A percentile compares a stretch with the other conserved stretches of the same genome.
These are phyloP conservation scores for Pseudochirops cupreus DNA, from an alignment of 2,797 vertebrate species.

Conservation along the genomic window DNA sequence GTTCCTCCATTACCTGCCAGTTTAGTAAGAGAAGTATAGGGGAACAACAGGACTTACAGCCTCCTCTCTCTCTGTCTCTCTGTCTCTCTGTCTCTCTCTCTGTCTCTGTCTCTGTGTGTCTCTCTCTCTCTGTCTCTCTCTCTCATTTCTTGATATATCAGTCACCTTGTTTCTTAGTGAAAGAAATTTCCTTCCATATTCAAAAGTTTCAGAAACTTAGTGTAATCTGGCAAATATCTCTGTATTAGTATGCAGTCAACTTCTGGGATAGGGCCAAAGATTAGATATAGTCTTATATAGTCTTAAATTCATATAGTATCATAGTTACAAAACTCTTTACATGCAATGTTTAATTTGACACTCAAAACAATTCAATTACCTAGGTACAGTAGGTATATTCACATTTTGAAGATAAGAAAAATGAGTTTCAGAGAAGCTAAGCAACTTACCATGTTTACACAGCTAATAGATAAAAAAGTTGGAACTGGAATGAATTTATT, in stretches of 20 bases:
- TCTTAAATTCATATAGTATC: not conserved
- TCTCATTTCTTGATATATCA: not conserved
- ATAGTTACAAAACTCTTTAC: not conserved
- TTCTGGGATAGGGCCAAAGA: not conserved
- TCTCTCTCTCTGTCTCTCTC: too few relatives aligned
- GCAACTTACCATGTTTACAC: not conserved
- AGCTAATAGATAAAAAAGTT: not conserved
- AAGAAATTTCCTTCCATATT: not conserved
- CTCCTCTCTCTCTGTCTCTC: not conserved
- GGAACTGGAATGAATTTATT: not conserved
- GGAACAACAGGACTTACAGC: not conserved
- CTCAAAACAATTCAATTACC: not conserved
- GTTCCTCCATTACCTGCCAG: not conserved
- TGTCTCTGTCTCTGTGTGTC: too few relatives aligned
- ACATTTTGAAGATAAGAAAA: not conserved
- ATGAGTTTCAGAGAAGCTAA: not conserved
- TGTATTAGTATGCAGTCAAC: not conserved
- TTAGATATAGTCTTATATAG: not conserved
- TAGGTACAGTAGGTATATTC: not conserved
- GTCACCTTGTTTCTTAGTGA: not conserved
- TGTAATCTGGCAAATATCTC: not conserved
- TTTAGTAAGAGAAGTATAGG: not conserved
- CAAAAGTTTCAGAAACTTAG: not conserved
- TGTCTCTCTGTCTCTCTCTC: too few relatives aligned
- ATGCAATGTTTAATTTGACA: not conserved